A percentile compares a stretch with the other conserved stretches of the same genome.
These are phyloP conservation scores for Zygaena filipendulae DNA, from an alignment of 2,888 invertebrate genomes.

Conservation along the genomic window DNA sequence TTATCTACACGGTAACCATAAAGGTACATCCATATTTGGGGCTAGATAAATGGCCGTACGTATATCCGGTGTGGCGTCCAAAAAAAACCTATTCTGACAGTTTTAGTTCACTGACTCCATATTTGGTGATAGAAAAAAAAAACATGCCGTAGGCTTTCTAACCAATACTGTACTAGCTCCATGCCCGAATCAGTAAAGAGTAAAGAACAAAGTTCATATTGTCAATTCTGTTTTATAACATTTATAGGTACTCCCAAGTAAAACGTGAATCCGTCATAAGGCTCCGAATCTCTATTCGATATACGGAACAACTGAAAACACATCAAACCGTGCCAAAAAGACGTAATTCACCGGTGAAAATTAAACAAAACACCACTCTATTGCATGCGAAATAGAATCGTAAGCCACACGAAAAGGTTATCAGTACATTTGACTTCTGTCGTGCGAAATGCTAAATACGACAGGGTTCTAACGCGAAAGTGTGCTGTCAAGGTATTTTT, in stretches of 20 bases:
- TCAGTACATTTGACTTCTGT: constrained; percentile 42
- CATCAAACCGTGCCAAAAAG: constrained; percentile 18
- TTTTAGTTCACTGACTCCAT: too few species aligned
- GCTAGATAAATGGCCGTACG: too few species aligned
- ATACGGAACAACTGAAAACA: constrained; percentile 31
- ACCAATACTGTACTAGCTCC: too few species aligned
- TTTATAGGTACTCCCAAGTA: too few species aligned
- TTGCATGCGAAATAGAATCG: not conserved
- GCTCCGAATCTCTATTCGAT: constrained; percentile 58
- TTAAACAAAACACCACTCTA: constrained; percentile 24
- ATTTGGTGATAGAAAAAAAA: too few species aligned
- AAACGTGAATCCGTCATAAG: constrained; percentile 55
- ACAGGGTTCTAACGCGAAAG: constrained; percentile 28
- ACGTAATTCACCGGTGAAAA: too few species aligned
- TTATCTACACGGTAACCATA: too few species aligned
- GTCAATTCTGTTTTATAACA: constrained; percentile 59
- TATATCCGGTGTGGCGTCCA: too few species aligned
- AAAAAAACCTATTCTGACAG: too few species aligned
- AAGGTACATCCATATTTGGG: too few species aligned
- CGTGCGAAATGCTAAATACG: constrained; percentile 19
- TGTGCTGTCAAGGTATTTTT: not conserved
- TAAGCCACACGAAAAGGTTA: constrained; percentile 12
- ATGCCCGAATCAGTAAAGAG: constrained; percentile 15
- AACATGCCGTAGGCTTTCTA: too few species aligned
- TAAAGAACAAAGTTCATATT: constrained; percentile 29